phyloP scores from a whole-genome alignment of 1,140 invertebrate species.

The Tribolium castaneum region DNA sequence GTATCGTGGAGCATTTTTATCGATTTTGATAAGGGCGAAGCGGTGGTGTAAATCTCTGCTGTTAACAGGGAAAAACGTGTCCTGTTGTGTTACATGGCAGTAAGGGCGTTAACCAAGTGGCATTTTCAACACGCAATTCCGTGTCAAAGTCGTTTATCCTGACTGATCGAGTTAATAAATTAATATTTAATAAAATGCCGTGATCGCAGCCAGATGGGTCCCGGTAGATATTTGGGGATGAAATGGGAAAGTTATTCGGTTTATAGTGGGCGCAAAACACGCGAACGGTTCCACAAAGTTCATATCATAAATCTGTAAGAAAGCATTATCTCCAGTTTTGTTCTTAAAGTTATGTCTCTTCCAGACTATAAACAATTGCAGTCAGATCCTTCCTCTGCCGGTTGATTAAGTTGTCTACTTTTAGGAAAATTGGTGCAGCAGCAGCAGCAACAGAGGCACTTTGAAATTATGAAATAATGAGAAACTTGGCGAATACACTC shows the following conservation, averaged over 20 bases:
- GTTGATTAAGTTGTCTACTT: conserved; percentile 45
- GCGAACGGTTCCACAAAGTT: conserved; percentile 41
- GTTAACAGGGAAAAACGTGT: conserved; percentile 20
- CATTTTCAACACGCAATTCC: conserved; percentile 49
- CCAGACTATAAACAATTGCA: conserved; percentile 46
- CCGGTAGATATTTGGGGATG: conserved; percentile 43
- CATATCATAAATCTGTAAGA: conserved; percentile 44
- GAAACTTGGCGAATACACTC: conserved; percentile 34
- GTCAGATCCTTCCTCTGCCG: conserved; percentile 36
- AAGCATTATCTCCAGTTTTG: conserved; percentile 45
- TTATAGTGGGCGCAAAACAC: conserved; percentile 43
- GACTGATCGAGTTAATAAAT: conserved; percentile 49
- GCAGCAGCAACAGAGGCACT: background rate
- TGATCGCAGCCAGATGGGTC: conserved; percentile 43
- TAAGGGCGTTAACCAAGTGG: conserved; percentile 40
- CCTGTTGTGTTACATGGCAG: conserved; percentile 24
- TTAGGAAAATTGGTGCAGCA: conserved; percentile 37
- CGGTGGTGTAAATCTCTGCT: conserved; percentile 1
- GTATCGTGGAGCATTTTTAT: background rate
- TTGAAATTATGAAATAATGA: conserved; percentile 43
- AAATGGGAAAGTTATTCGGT: conserved; percentile 44
- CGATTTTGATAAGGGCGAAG: background rate
- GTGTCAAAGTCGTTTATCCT: conserved; percentile 50
- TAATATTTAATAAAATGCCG: conserved; percentile 50
- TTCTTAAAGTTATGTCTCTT: conserved; percentile 41